Evolutionary conservation across 2,113 vertebrate species (phyloP).

Genomic region (Geococcyx californianus): DNA sequence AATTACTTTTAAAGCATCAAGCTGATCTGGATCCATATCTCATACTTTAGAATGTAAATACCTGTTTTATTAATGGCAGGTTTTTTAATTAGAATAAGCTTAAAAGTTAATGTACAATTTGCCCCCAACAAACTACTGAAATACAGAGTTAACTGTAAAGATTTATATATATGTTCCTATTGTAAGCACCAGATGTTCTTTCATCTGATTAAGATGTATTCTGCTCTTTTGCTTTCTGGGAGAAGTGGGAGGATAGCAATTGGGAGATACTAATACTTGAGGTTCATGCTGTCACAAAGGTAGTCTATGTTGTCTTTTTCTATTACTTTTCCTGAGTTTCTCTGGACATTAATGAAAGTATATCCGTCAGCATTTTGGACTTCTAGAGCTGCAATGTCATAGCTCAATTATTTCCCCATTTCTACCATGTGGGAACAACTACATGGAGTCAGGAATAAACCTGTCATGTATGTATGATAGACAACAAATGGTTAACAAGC

Average conservation of each 20-base stretch:
- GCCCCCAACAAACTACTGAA: neutral
- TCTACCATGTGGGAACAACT: neutral
- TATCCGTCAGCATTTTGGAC: neutral
- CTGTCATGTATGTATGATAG: neutral
- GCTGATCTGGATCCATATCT: conserved; percentile 56
- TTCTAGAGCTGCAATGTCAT: neutral
- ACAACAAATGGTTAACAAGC: neutral
- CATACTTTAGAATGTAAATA: conserved; percentile 47
- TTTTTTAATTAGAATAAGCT: conserved; percentile 38
- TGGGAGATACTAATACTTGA: neutral
- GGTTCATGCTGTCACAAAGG: neutral
- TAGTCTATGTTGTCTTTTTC: neutral
- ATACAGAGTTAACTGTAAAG: neutral
- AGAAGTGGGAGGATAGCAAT: neutral
- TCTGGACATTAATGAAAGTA: neutral
- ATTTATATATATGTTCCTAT: neutral
- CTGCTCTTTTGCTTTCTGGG: neutral
- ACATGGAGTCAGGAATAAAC: neutral
- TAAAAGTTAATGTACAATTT: neutral
- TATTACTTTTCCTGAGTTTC: neutral
- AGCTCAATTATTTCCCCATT: neutral
- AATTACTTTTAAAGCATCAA: conserved; percentile 24
- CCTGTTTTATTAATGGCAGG: conserved; percentile 51
- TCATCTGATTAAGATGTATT: neutral
- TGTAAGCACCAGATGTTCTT: neutral